A percentile compares a stretch with the other conserved stretches of the same genome.
Conservation (phyloP, 2,888 invertebrate genomes). For the Argyresthia albistria region DNA sequence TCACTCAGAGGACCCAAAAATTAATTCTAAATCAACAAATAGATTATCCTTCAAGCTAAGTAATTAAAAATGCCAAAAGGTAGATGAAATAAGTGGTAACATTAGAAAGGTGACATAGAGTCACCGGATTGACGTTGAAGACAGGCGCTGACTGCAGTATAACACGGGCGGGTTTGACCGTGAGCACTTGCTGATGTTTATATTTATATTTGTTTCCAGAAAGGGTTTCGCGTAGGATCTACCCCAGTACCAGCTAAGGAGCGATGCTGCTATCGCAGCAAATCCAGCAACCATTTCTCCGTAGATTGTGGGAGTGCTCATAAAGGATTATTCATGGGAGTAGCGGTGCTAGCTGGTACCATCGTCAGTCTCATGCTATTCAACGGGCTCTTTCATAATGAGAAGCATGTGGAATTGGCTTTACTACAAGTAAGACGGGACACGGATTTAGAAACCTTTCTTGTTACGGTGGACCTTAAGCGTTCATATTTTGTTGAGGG, state of each 20-base stretch:
- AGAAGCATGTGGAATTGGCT: slow-evolving; percentile 70
- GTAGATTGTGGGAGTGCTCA: slow-evolving; percentile 84
- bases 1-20: no score
- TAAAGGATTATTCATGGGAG: slow-evolving; percentile 76
- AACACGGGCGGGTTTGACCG: no score
- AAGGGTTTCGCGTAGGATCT: no score
- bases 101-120: slow-evolving; percentile 15
- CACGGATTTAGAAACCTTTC: neutral
- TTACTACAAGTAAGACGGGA: slow-evolving; percentile 66
- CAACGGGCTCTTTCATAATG: slow-evolving; percentile 74
- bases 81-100: slow-evolving; percentile 6
- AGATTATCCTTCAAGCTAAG: neutral
- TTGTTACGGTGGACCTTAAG: no score
- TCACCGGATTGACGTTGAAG: neutral
- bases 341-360: slow-evolving; percentile 78
- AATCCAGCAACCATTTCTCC: slow-evolving; percentile 70
- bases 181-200: no score
- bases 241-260: no score
- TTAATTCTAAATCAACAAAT: no score
- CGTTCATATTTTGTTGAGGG: no score
- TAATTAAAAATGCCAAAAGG: neutral
- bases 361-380: slow-evolving; percentile 80
- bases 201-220: no score
- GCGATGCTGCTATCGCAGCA: slow-evolving; percentile 11
- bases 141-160: neutral